Percentiles rank a stretch among this genome's conserved stretches.
These are phyloP conservation scores for Acleris holmiana DNA, from an alignment of 2,888 invertebrate species.

Conservation along the genomic window DNA sequence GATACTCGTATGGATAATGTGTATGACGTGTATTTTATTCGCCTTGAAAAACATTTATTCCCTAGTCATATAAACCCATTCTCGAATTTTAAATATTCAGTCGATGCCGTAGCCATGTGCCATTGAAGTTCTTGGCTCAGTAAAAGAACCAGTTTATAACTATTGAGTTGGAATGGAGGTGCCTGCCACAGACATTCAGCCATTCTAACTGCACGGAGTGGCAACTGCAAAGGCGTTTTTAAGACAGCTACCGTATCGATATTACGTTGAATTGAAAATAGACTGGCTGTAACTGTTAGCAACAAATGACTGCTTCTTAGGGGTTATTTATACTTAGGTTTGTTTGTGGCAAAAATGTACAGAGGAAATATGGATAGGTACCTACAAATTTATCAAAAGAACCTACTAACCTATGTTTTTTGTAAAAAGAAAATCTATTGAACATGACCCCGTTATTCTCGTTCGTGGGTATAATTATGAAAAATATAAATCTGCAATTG, in stretches of 20 bases:
- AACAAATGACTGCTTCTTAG: too few species aligned
- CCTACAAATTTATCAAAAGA: too few species aligned
- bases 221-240: constrained; percentile 26
- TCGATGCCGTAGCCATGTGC: constrained; percentile 29
- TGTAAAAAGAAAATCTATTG: too few species aligned
- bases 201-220: constrained; percentile 35
- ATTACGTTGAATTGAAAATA: constrained; percentile 3
- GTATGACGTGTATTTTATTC: too few species aligned
- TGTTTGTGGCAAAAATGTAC: too few species aligned
- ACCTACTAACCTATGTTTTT: too few species aligned
- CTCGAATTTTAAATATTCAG: constrained; percentile 38
- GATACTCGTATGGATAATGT: too few species aligned
- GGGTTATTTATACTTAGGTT: background rate
- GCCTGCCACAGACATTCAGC: constrained; percentile 50
- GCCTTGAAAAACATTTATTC: constrained; percentile 2
- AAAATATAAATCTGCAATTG: too few species aligned
- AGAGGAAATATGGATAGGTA: too few species aligned
- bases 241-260: constrained; percentile 17
- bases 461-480: too few species aligned
- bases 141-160: constrained; percentile 59
- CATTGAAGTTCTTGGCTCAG: constrained; percentile 45
- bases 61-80: constrained; percentile 13
- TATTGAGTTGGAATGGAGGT: constrained; percentile 52
- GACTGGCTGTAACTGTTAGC: background rate
- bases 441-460: too few species aligned